Evolutionary conservation across 2,797 vertebrate genomes (phyloP).

Genomic region (Pelobates cultripes): DNA sequence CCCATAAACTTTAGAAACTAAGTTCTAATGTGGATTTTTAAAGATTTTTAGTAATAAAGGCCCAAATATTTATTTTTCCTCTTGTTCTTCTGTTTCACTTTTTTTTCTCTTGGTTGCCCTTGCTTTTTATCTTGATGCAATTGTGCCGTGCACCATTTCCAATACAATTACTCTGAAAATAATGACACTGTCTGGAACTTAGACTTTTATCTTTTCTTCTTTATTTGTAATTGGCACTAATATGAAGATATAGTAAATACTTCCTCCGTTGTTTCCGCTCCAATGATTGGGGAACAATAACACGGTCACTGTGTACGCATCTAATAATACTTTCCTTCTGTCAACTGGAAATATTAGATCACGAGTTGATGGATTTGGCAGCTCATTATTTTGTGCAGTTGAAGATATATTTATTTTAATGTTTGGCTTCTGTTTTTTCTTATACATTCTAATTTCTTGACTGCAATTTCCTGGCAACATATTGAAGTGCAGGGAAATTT

Average conservation of each 20-base stretch:
- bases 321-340: conserved; percentile 40
- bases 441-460: conserved; percentile 8
- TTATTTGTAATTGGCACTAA: conserved; percentile 45
- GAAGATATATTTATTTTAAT: conserved; percentile 43
- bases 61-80: neutral
- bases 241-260: conserved; percentile 32
- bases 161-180: neutral
- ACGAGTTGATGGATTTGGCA: conserved; percentile 41
- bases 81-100: neutral
- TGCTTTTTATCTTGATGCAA: neutral
- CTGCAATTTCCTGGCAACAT: conserved; percentile 5
- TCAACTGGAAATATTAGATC: conserved; percentile 29
- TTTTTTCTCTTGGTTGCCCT: neutral
- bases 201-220: conserved; percentile 6
- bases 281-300: conserved; percentile 35
- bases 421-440: conserved; percentile 24
- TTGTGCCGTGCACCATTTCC: neutral
- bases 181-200: conserved; percentile 6
- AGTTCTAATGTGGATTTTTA: no score
- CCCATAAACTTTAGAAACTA: no score
- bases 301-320: conserved; percentile 22
- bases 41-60: no score
- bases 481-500: conserved; percentile 20
- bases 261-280: conserved; percentile 38
- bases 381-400: conserved; percentile 48